Evolutionary conservation across 2,888 invertebrate species (phyloP), one percentile per base, ranked within the genome.

Genomic region (Tubiluchus corallicola): DNA sequence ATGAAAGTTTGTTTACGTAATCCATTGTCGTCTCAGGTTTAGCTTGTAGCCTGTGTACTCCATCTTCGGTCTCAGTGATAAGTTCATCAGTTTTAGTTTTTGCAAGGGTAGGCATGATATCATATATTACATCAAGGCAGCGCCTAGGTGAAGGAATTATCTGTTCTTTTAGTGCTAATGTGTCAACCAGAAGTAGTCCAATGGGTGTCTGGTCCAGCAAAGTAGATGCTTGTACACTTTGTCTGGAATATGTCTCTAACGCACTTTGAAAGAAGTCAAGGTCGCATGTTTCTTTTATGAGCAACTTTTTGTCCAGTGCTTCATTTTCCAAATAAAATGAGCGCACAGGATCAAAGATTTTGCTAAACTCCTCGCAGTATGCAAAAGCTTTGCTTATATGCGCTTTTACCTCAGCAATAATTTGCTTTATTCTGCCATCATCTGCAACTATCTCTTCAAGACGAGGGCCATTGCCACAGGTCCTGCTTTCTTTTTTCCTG

Each of bases 401-500:
- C 2, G 68, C 56, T 4, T 73, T 71, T 49, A 82, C 72, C 43
- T 70, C 71, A 2, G 65, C 57, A 43, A 75, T 73, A 45, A 74
- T 64, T 1, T 62, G 62, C 41, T 70, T 55, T 57, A 80, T 66
- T 17, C 66, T 54, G 41, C 68, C 66, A 60, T 85, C 82, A 49
- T 75, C 74, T 44, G 74, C 71, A 57, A 85, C 68, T 43, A 82
- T 71, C 53, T 74, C 75, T 37, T 70, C 67, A 21, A 85, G 64
- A 48, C 75, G 74, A 0, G 84, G 83, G 0, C 82, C 74, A 20
- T 71, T 68, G 2, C 80, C 80, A 45, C 78, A 77, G 0, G 79
- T 73, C 59, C 79, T 73, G 38, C 80, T 77, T 52, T 83, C 80
- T 56, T 76, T 73, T 55, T 81, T 79, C 16, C 77, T 79, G 71